phyloP scores from a whole-genome alignment of 2,113 vertebrate species.

The Theropithecus gelada region DNA sequence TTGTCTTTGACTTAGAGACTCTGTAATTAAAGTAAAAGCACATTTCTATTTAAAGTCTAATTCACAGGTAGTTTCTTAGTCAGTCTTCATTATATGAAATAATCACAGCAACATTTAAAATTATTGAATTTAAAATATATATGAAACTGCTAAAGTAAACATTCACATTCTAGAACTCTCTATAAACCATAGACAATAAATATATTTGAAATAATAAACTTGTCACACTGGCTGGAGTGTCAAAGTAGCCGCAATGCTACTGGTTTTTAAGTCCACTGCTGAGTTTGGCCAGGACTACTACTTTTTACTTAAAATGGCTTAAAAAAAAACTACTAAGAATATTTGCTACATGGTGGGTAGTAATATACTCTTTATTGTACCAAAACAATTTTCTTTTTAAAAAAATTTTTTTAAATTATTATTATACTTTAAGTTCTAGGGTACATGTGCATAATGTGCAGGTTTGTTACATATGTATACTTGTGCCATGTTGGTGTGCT shows the following conservation, averaged over 20 bases:
- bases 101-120: background rate
- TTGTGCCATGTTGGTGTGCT: too few relatives aligned
- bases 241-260: background rate
- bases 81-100: background rate
- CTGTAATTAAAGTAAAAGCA: background rate
- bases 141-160: background rate
- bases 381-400: background rate
- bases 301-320: background rate
- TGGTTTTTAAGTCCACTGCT: background rate
- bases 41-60: background rate
- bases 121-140: background rate
- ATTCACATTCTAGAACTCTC: background rate
- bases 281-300: background rate
- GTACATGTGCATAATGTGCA: too few relatives aligned
- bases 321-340: background rate
- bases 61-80: background rate
- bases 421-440: too few relatives aligned
- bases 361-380: background rate
- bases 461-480: too few relatives aligned
- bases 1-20: background rate
- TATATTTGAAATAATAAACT: background rate
- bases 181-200: background rate
- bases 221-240: background rate
- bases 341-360: background rate
- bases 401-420: too few relatives aligned